A percentile compares a stretch with the other conserved stretches of the same genome.
phyloP scores from a whole-genome alignment of 2,113 vertebrate species.

The Potamarius usumacintae region DNA sequence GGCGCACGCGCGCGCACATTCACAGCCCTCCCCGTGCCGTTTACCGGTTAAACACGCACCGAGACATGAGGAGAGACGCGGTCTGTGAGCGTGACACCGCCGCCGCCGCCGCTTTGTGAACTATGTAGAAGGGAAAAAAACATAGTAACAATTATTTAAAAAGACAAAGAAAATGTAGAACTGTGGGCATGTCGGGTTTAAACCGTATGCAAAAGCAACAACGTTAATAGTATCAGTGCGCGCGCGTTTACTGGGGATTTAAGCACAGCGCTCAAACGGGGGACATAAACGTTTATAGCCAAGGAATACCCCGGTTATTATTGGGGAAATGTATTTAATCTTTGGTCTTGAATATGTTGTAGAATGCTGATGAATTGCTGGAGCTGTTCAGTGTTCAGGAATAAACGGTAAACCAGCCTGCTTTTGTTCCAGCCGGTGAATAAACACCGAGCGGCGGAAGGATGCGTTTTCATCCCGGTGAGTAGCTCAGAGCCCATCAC shows the following conservation, averaged over 20 bases:
- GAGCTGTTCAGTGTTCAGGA: background rate
- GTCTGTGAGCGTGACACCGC: background rate
- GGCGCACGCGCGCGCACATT: conserved; percentile 43
- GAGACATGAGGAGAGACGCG: background rate
- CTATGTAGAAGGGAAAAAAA: too few species aligned
- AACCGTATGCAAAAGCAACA: background rate
- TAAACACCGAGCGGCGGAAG: conserved; percentile 7
- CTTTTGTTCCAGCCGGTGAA: conserved; percentile 1
- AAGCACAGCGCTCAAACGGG: conserved; percentile 48
- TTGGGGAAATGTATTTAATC: background rate
- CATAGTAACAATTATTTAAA: background rate
- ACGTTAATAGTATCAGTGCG: conserved; percentile 37
- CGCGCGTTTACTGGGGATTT: conserved; percentile 65
- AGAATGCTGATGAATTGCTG: conserved; percentile 1
- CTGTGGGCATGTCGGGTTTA: background rate
- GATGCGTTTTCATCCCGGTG: conserved; percentile 45
- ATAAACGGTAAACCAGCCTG: conserved; percentile 24
- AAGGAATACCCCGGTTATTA: background rate
- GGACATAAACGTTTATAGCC: background rate
- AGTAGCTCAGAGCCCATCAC: background rate
- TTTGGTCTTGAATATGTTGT: conserved; percentile 2
- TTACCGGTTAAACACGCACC: background rate
- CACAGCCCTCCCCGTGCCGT: background rate
- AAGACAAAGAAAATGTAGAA: too few species aligned
- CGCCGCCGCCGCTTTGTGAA: background rate